phyloP scores from a whole-genome alignment of 2,797 vertebrate species.

The Petrocephalus sullivani region DNA sequence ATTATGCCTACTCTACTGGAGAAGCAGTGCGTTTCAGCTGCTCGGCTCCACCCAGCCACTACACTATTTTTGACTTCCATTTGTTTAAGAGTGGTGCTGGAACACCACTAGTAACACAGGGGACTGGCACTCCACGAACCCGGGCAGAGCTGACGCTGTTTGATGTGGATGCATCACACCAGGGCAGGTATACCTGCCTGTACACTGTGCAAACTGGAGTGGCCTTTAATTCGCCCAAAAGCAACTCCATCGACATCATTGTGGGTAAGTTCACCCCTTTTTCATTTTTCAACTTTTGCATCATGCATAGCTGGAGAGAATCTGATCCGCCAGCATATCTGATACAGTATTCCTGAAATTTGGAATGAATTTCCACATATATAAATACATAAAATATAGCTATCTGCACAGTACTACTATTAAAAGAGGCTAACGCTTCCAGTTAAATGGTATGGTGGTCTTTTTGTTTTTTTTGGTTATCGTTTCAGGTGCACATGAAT shows the following conservation, averaged over 20 bases:
- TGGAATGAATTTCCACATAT: neutral
- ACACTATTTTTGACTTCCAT: slow-evolving; percentile 57
- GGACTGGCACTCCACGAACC: slow-evolving; percentile 54
- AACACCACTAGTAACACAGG: slow-evolving; percentile 61
- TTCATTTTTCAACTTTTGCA: neutral
- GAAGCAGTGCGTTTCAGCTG: slow-evolving; percentile 63
- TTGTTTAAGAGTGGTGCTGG: slow-evolving; percentile 58
- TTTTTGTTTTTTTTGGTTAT: neutral
- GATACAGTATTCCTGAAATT: neutral
- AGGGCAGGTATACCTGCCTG: slow-evolving; percentile 66
- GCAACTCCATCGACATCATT: slow-evolving; percentile 65
- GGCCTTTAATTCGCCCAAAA: slow-evolving; percentile 52
- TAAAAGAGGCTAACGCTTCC: neutral
- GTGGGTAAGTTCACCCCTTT: slow-evolving; percentile 54
- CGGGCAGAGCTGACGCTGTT: slow-evolving; percentile 57
- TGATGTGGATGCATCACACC: slow-evolving; percentile 57
- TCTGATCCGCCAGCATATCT: neutral
- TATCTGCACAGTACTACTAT: neutral
- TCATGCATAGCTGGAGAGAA: neutral
- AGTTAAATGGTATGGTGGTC: neutral
- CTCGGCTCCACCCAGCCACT: slow-evolving; percentile 50
- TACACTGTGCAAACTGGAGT: slow-evolving; percentile 55
- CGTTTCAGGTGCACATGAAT: neutral
- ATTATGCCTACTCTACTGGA: slow-evolving; percentile 55
- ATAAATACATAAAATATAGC: neutral